Evolutionary conservation across 2,113 vertebrate genomes (phyloP).

Genomic region (Anseranas semipalmata): DNA sequence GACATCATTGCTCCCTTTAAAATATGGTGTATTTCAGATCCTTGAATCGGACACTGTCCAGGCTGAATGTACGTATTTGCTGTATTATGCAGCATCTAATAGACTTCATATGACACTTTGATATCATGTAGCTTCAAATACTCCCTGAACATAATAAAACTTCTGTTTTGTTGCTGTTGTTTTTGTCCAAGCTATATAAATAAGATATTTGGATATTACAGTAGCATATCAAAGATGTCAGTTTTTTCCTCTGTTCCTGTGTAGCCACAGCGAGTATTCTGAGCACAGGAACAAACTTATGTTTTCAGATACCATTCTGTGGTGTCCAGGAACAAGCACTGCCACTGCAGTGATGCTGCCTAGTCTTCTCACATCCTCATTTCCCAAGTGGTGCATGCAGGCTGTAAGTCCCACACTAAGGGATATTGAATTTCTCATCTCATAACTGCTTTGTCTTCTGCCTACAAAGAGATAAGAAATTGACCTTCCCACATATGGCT

Average conservation of each 20-base stretch:
- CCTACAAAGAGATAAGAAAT: neutral
- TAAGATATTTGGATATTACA: neutral
- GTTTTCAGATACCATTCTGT: neutral
- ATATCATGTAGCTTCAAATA: neutral
- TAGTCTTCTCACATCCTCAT: neutral
- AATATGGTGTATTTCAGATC: neutral
- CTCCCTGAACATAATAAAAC: neutral
- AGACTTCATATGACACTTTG: neutral
- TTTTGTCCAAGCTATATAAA: neutral
- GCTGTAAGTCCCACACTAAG: neutral
- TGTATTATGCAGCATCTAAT: neutral
- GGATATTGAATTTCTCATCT: neutral
- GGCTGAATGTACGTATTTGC: neutral
- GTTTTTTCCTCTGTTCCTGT: neutral
- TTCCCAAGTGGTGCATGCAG: neutral
- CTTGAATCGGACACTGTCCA: neutral
- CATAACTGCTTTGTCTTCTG: neutral
- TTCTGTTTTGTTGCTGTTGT: neutral
- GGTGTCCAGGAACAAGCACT: neutral
- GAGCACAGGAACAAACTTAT: neutral
- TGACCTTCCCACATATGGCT: neutral
- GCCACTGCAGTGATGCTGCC: fast-evolving
- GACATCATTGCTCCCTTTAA: neutral
- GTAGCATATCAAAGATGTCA: neutral
- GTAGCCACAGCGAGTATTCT: neutral